phyloP scores from a whole-genome alignment of 1,140 invertebrate genomes.

The Drosophila willistoni region DNA sequence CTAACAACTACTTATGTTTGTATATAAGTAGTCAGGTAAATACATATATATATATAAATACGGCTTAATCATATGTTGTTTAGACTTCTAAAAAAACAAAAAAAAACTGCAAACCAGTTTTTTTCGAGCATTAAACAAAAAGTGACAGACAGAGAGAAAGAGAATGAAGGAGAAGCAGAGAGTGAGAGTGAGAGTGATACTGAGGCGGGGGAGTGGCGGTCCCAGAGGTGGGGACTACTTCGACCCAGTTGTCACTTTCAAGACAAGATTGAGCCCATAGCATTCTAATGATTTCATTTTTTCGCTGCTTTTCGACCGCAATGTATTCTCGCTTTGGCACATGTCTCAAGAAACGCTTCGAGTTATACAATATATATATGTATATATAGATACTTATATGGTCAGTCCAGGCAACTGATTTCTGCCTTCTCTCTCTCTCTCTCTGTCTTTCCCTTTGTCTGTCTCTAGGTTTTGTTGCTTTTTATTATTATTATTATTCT shows the following conservation, averaged over 20 bases:
- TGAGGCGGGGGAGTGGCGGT: conserved; percentile 32
- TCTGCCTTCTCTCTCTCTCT: conserved; percentile 10
- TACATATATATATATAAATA: neutral
- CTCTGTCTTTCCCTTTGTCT: conserved; percentile 11
- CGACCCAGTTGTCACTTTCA: conserved; percentile 21
- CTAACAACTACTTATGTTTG: conserved; percentile 1
- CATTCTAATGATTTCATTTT: conserved; percentile 67
- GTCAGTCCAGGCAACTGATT: conserved; percentile 45
- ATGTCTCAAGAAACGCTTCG: conserved; percentile 50
- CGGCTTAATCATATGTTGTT: conserved; percentile 48
- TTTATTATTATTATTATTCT: conserved; percentile 26
- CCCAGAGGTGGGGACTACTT: neutral
- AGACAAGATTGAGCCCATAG: conserved; percentile 30
- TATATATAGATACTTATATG: conserved; percentile 22
- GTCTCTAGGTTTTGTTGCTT: conserved; percentile 26
- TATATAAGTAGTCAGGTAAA: neutral
- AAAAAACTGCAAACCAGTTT: conserved; percentile 55
- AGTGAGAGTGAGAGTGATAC: conserved; percentile 35
- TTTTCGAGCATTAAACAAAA: conserved; percentile 16
- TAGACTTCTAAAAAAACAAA: conserved; percentile 16
- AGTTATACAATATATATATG: conserved; percentile 36
- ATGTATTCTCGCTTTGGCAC: conserved; percentile 30
- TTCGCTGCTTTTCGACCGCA: conserved; percentile 10
- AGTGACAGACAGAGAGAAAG: conserved; percentile 40
- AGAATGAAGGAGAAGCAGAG: neutral